Evolutionary conservation across 2,113 vertebrate species (phyloP), one percentile per base, ranked within the genome.

Genomic region (Rhizomys pruinosus): DNA sequence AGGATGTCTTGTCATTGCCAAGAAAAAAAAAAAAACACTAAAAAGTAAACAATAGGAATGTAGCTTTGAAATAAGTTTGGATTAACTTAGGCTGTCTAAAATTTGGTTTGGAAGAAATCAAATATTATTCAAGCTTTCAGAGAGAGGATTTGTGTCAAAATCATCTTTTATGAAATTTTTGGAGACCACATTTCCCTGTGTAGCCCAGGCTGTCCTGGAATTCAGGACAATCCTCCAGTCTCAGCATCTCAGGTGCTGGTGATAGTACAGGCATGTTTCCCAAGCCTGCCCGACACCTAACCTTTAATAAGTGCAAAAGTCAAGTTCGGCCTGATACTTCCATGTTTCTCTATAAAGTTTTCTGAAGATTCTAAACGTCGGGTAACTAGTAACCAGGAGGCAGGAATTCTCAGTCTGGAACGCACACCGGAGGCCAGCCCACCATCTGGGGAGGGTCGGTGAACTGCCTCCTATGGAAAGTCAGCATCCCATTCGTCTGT

Each of bases 61-160:
- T 44, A 47, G 69, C 95, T 96, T 97, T 96, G 29, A 92, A 95
- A 92, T 72, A 95, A 93, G 91, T 94, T 96, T 85, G 5, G 57
- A 29, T 97, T 96, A 95, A 74, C 84, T 97, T 96, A 94, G 71
- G 68, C 87, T 87, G 44, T 88, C 91, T 92, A 94, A 97, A 96
- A 93, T 96, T 95, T 95, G 84, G 73, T 95, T 96, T 97, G 92
- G 85, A 94, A 93, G 66, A 84, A 96, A 69, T 64, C 86, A 96
- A 96, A 96, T 86, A 91, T 86, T 94, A 93, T 92, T 90, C 66
- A 92, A 93, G n/a, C 39, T 80, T 89, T 37, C 1, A 85, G 55
- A 78, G 63, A 82, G 44, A 84, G 55, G 80, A 34, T n/a, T 84
- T 96, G 52, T 93, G 73, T 94, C 79, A 92, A 37, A 91, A 69